Base-by-base conservation (phyloP, 2,888 invertebrate species). In the Nycteola revayana region DNA sequence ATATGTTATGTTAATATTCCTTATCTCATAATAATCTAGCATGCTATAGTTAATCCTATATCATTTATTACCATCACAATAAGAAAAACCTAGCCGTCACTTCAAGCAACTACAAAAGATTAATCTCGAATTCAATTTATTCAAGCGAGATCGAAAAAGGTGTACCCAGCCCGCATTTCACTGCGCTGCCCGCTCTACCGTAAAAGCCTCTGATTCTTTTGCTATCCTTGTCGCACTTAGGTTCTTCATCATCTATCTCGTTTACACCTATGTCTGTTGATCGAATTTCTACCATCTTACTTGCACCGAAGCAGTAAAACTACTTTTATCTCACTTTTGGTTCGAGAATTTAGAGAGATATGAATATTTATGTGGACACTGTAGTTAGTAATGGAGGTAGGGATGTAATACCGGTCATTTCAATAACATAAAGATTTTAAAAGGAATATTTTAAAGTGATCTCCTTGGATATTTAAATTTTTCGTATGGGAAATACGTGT, bases 251-350 rank as follows among this genome's bases (percentile, higher is more conserved):
- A 44, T 25, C 50, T 39, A 20, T 80, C 76, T 66, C 74, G 47
- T 63, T 85, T 67, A 40, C 67, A 56, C 79, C 56, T 49, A 63
- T 63, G 69, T 68, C 65, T 77, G 67, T 66, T 81, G 86, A 85
- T 87, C 84, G 79, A 86, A 83, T 86, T 86, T 83, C 82, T 82
- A 82, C 85, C 84, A 82, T 86, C 86, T 81, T 84, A 79, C 86
- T 85, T 80, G 77, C 81, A 74, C 80, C 74, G 71, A 77, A 78
- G 86, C 76, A 71, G 82, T 82, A 75, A 70, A 77, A 78, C 80
- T 81, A 85, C 83, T 82, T 88, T 85, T 87, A 85, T 87, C 79
- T 83, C 76, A 71, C 67, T 81, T 82, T 78, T 66, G 65, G 72
- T 78, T 66, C 61, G 72, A 75, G 78, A 80, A 81, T 78, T 81